Evolutionary conservation across 1,140 invertebrate species (phyloP), one percentile per base, ranked within the genome.

Genomic region (Drosophila asahinai): DNA sequence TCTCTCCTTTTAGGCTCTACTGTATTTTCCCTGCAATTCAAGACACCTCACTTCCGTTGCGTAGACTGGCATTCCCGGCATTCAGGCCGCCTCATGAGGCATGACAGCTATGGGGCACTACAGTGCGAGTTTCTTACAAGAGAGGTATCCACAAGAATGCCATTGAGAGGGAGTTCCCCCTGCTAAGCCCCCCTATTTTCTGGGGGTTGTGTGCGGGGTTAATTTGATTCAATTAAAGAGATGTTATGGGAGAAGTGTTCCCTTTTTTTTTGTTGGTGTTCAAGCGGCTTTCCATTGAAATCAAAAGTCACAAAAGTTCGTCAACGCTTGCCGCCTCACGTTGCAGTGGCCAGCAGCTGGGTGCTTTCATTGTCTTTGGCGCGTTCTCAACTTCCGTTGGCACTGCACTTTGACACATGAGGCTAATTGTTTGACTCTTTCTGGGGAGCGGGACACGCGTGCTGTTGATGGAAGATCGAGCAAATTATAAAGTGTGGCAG

Each of bases 141-240:
- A 36, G 49, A 74, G 73, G 57, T 51, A 38, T 38, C 62, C 47
- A 40, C 54, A 70, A 70, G 66, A 70, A 70, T 70, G 64, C 33
- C 64, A 36, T 36, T 45, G 66, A n/a, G 48, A 22, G 66, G 48
- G 48, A 43, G 14, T 51, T 27, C 49, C 45, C 25, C 51, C 9
- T 22, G 22, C 25, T 14, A 30, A 11, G 45, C 9, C 40, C 1
- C 30, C 7, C n/a, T 6, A 14, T 9, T 48, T 8, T 30, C 5
- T 30, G 66, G 72, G 54, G 61, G 71, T 73, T 80, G 60, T 73
- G 47, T 25, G 33, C 61, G 68, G 81, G 84, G 78, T 89, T 90
- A 90, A 89, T 90, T 86, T 72, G 75, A 90, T 89, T 89, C 81
- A 89, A 89, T 89, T 89, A 90, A 89, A 71, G 68, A 75, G 70